Base-by-base conservation (phyloP, 1,140 invertebrate species). In the Bombus soroeensis region DNA sequence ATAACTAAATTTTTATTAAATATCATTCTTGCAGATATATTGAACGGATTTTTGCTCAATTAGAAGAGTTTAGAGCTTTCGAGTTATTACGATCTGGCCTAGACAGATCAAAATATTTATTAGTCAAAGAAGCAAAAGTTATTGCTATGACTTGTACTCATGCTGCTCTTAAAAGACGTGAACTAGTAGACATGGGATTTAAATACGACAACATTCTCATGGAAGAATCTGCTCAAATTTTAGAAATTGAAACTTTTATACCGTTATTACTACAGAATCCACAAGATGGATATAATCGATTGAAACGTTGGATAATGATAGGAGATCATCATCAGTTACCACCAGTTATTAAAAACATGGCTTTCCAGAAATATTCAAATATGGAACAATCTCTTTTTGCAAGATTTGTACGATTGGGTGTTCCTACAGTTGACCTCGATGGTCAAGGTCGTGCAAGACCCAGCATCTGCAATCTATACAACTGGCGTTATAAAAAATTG, bases 111-210 rank as follows among this genome's bases (percentile, higher is more conserved):
- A 98, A 99, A 87, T 99, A 99, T 95, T 95, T 99, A 28, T 95
- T 99, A 2, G 99, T 99, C 0, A 99, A 99, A 94, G 99, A 99
- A 95, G 99, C 99, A 0, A 99, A 99, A 96, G 99, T 99, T 43
- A 99, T 99, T 91, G 99, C 99, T 5, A 99, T 99, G 99, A 99
- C 99, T 2, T 99, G 99, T 96, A 99, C 99, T 0, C 99, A 99
- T 95, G 99, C 99, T 28, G 99, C 99, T 1, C 96, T 99, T 0
- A 99, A 99, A 94, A 96, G 99, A 62, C 97, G 98, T 81, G 99
- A 99, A 94, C 96, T 99, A 1, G 99, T 99, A 0, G 98, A 99
- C 92, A 97, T 99, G 92, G 98, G 97, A 82, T 99, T 99, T 93
- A 98, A 99, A 94, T 99, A 99, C 95, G 99, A 99, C 94, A 99